Evolutionary conservation across 2,888 invertebrate species (phyloP), one percentile per base, ranked within the genome.

Genomic region (Eupsilia transversa): DNA sequence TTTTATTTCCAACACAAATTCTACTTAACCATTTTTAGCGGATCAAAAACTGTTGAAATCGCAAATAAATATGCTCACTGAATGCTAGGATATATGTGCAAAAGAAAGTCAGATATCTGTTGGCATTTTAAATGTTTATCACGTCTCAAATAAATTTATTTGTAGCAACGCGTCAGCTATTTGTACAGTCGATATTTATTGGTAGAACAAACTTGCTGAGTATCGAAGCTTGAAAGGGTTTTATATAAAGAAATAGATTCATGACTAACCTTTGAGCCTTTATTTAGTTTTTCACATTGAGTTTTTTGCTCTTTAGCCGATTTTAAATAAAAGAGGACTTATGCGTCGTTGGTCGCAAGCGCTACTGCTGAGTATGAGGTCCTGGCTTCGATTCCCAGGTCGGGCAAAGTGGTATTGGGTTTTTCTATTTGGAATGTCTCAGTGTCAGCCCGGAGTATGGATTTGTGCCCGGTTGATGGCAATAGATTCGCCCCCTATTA

Each of bases 61-160:
- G 35, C 17, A 68, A 65, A 68, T 52, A 69, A 71, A 71, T 54
- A 33, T 43, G 43, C 33, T 69, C 10, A 64, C 46, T 14, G 41
- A 82, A 69, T 54, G n/a, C 46, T 33, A 43, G 52, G 67, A 66
- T 57, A 49, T 33, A 33, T 57, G 69, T 49, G 41, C 20, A 73
- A 73, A 70, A 59, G 46, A 66, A 70, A 59, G n/a, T 69, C 41
- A 78, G 68, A 66, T 82, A 82, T 77, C 52, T 72, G 56, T 61
- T n/a, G 56, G 23, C 64, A 64, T 80, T 80, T 80, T 38, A 69
- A 80, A 80, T 80, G 81, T 71, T 70, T 70, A 67, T 49, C 81
- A 80, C 84, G 81, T 81, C 30, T 52, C 49, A 68, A 67, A 70
- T 74, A 84, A 66, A 81, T 70, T 83, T 80, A 67, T 83, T 81